Base-by-base conservation (phyloP, 2,113 vertebrate species). In the Solea solea region DNA sequence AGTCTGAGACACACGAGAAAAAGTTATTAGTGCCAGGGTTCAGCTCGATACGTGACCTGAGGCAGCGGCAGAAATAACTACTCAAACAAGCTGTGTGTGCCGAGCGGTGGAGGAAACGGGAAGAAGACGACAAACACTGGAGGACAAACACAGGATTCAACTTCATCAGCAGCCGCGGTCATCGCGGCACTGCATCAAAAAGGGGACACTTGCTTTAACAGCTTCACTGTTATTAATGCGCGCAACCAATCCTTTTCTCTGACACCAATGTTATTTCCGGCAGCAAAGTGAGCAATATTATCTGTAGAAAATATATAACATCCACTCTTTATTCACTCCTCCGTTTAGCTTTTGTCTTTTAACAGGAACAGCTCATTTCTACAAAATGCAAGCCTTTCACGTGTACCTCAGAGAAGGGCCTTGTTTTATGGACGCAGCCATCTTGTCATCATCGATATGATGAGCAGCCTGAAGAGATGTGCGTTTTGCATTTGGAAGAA, bases 31-130 rank as follows among this genome's bases (percentile, higher is more conserved):
- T 71, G 63, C 61, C 52, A 65, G 56, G 56, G 46, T 80, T 86
- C 62, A 59, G 80, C 69, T 85, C 81, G 68, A 86, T 84, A 82
- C 21, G 39, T 72, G 85, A 84, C 83, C 84, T 58, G 58, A 84
- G 82, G 79, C 73, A 12, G 62, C 55, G 67, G 66, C 71, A 83
- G 74, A 84, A 85, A 88, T 82, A 85, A 81, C 55, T 60, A 75
- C 69, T 49, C 56, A 59, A 85, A 78, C 78, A 76, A 76, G 58
- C 76, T 44, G 59, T 39, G 65, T 73, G 77, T 63, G 72, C 45
- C 80, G 74, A 76, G 59, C 61, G 72, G 72, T 81, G 74, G 27
- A 48, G 55, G 53, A 40, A 59, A 57, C 14, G 44, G 21, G 54
- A 58, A 64, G 55, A 72, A 14, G 46, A 67, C 14, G 46, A 68